phyloP scores from a whole-genome alignment of 2,113 vertebrate genomes.

The Connochaetes taurinus region DNA sequence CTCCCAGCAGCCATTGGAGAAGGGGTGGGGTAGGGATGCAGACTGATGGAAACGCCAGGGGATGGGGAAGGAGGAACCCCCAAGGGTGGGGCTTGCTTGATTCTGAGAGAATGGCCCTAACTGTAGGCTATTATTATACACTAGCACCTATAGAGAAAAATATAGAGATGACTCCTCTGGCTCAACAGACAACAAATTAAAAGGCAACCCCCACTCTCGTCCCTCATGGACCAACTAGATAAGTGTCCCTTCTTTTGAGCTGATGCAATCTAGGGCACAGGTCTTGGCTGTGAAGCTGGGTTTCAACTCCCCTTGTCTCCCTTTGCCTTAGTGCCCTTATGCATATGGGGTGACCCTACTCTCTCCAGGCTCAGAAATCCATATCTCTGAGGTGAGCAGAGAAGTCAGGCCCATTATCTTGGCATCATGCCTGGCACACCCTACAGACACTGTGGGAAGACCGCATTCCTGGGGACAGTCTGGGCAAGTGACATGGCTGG shows the following conservation, averaged over 20 bases:
- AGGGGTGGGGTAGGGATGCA: background rate
- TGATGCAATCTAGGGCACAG: background rate
- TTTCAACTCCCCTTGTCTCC: background rate
- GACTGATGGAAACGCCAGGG: background rate
- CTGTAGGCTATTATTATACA: background rate
- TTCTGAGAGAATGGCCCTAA: background rate
- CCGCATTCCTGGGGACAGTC: constrained; percentile 20
- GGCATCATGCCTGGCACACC: background rate
- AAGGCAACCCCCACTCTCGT: background rate
- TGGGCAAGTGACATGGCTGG: background rate
- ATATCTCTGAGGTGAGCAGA: constrained; percentile 25
- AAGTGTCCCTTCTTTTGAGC: background rate
- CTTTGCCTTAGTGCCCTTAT: background rate
- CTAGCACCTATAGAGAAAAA: background rate
- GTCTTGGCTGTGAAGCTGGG: background rate
- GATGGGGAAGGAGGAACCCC: background rate
- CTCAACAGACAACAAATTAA: background rate
- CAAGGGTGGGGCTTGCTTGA: background rate
- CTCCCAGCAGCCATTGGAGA: background rate
- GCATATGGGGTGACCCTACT: background rate
- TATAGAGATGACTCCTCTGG: background rate
- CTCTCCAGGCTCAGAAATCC: background rate
- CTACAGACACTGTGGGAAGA: background rate
- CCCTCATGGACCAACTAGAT: background rate
- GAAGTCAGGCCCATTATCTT: background rate